phyloP scores from a whole-genome alignment of 2,113 vertebrate species.

The Leptocoma aspasia region DNA sequence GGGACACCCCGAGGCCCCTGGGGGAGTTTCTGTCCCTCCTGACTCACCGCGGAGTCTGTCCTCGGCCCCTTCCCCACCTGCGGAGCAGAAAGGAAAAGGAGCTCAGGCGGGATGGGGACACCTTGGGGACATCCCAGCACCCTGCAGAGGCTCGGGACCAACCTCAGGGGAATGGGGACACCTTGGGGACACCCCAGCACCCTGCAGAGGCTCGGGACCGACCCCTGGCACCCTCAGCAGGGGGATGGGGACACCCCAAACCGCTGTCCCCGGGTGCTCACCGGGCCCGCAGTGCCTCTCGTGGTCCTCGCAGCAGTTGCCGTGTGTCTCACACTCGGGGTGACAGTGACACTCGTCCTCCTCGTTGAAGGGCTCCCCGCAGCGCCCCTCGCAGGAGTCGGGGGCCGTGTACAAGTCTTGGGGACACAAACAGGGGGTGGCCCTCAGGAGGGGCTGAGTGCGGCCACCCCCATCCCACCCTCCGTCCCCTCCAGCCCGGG shows the following conservation, averaged over 20 bases:
- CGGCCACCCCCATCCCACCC: neutral
- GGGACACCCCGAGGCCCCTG: neutral
- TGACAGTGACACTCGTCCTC: constrained; percentile 82
- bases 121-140: neutral
- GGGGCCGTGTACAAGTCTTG: constrained; percentile 54
- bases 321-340: constrained; percentile 50
- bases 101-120: neutral
- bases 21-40: neutral
- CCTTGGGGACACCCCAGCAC: rapidly evolving
- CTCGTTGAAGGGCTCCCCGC: constrained; percentile 70
- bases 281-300: constrained; percentile 58
- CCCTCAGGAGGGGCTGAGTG: neutral
- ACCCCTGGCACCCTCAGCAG: neutral
- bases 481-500: neutral
- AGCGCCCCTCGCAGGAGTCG: constrained; percentile 79
- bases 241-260: neutral
- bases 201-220: neutral
- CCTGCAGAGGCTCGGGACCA: neutral
- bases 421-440: neutral
- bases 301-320: constrained; percentile 78
- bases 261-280: neutral
- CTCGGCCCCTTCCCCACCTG: neutral
- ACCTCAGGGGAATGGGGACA: neutral
- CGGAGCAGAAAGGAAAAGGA: neutral
- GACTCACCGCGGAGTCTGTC: neutral